Base-by-base conservation (phyloP, 2,113 vertebrate genomes). In the Sarotherodon lohbergeri region DNA sequence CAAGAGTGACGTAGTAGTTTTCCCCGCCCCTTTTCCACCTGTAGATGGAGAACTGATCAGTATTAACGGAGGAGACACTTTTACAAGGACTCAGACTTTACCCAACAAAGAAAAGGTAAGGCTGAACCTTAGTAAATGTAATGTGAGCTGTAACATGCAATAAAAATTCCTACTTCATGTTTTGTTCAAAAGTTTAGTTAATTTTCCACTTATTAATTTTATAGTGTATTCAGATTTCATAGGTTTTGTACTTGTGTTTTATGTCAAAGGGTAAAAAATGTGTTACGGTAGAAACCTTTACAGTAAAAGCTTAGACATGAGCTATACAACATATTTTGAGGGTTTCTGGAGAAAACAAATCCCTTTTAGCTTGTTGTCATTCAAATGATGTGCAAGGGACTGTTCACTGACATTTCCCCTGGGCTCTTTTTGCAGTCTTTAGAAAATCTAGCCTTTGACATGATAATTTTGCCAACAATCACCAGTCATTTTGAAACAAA, bases 1-100 rank as follows among this genome's bases (percentile, higher is more conserved):
- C 52, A 93, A 94, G 90, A 95, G 94, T 89, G 94, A 94, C 46
- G 86, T 95, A 2, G 88, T 94, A 17, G 92, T 95, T 6, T 94
- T 90, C 71, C 93, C 93, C 0, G 61, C 88, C 0, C 78, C 82
- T 6, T 94, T 88, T 92, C 90, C 92, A 1, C 86, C 90, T 81
- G 93, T 83, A 79, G 93, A 95, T 66, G 90, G 12, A 2, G 93
- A 95, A 16, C 86, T 94, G 17, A 94, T 94, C 80, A 93, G 92
- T 83, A 93, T 94, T 32, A 94, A 95, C 0, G 91, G 79, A 63
- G 87, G 68, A 17, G 68, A 73, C 68, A 73, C 68, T 73, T 73
- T 73, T 27, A 73, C 22, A 22, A 46, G 8, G 3, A 73, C 93
- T 50, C 95, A 95, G 19, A 93, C 93, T 61, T 93, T 95, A 83